Evolutionary conservation across 1,140 invertebrate species (phyloP).

Genomic region (Phthorimaea operculella): DNA sequence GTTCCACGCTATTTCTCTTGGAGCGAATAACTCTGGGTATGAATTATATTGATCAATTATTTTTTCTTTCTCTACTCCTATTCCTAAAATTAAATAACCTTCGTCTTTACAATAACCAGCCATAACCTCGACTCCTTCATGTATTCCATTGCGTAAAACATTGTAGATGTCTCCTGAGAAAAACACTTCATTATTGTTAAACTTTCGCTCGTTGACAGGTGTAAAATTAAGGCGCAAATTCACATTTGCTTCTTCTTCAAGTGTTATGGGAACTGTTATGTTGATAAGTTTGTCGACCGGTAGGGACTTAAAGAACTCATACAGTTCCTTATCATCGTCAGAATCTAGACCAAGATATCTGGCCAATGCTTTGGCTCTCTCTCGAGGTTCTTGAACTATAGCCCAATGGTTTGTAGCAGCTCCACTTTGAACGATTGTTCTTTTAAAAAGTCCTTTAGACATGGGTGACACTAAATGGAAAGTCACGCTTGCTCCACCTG

Average conservation of each 20-base stretch:
- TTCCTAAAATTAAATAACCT: constrained; percentile 15
- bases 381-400: constrained; percentile 13
- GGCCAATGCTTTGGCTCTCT: constrained; percentile 25
- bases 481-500: constrained; percentile 70
- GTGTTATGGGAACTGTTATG: constrained; percentile 12
- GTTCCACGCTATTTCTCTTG: constrained; percentile 10
- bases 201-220: constrained; percentile 25
- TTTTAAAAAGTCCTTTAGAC: constrained; percentile 67
- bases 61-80: constrained; percentile 3
- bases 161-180: constrained; percentile 22
- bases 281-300: constrained; percentile 19
- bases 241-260: constrained; percentile 13
- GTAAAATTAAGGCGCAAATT: constrained; percentile 11
- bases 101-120: constrained; percentile 24
- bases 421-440: constrained; percentile 30
- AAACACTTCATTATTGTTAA: constrained; percentile 28
- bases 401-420: constrained; percentile 14
- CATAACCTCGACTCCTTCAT: constrained; percentile 29
- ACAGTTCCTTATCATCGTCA: constrained; percentile 22
- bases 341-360: constrained; percentile 23
- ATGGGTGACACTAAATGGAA: constrained; percentile 67
- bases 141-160: constrained; percentile 19
- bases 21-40: constrained; percentile 14
- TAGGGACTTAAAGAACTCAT: constrained; percentile 24
- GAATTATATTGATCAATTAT: constrained; percentile 18